phyloP scores from a whole-genome alignment of 2,797 vertebrate genomes.

The Momotus momota region DNA sequence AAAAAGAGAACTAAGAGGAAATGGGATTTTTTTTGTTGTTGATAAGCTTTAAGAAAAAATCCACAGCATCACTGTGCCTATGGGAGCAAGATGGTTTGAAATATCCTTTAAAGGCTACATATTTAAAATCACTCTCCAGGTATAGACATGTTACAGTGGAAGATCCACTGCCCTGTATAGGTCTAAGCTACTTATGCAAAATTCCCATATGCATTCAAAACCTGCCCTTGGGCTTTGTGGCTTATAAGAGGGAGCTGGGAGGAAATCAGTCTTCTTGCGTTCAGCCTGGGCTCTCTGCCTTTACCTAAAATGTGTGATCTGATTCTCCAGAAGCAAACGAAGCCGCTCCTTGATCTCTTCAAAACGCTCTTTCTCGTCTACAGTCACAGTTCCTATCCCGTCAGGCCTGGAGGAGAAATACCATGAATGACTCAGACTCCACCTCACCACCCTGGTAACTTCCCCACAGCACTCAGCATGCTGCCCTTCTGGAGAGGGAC shows the following conservation, averaged over 20 bases:
- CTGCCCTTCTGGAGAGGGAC: not conserved
- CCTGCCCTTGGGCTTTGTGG: conserved; percentile 29
- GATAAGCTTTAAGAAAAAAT: not conserved
- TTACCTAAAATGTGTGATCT: conserved; percentile 99
- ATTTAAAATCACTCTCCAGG: conserved; percentile 25
- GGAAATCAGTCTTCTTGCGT: not conserved
- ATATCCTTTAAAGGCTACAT: conserved; percentile 16
- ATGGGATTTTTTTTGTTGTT: not conserved
- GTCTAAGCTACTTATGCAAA: conserved; percentile 33
- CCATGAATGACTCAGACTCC: conserved; percentile 59
- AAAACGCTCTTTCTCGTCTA: conserved; percentile 95
- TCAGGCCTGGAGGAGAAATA: conserved; percentile 88
- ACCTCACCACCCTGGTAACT: conserved; percentile 20
- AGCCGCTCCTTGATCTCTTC: conserved; percentile 98
- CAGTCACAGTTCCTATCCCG: conserved; percentile 94
- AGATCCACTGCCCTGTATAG: conserved; percentile 2
- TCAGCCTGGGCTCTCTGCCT: conserved; percentile 21
- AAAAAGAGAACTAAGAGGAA: not conserved
- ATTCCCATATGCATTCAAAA: conserved; percentile 20
- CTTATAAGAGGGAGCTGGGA: conserved; percentile 39
- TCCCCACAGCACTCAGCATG: conserved; percentile 16
- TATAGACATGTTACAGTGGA: not conserved
- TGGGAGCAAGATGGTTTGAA: not conserved
- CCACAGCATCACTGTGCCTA: not conserved
- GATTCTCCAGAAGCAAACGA: conserved; percentile 95